Evolutionary conservation across 2,888 invertebrate species (phyloP), one percentile per base, ranked within the genome.

Genomic region (Drosophila prolongata): DNA sequence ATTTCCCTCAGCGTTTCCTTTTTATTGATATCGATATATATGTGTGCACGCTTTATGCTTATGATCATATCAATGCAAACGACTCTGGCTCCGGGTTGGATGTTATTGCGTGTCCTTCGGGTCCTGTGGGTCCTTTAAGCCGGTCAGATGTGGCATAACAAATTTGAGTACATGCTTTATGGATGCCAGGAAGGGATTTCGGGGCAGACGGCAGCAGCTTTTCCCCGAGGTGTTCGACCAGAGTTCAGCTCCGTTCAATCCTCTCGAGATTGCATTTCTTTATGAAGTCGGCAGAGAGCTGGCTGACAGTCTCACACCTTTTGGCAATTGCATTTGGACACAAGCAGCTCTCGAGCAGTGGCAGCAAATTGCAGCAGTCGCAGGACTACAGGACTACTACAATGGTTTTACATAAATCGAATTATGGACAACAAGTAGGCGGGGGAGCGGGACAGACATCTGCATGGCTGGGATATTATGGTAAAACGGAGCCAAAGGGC

Each of bases 401-500:
- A 60, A 55, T 56, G 61, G 71, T 74, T 80, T 76, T 78, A 69
- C 74, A 79, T 76, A 78, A 80, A 80, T 78, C 80, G 79, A 79
- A 80, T 80, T 80, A 79, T 76, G 60, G 79, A 44, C 46, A 10
- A 9, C 10, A n/a, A 40, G 19, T 34, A 1, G 13, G 19, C 4
- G 37, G 6, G 14, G 8, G 42, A 13, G 19, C 4, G 8, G 38
- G 13, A 49, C 9, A 54, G 42, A 40, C 37, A 62, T 42, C 54
- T 61, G 47, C 42, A 65, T 50, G 30, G 56, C 54, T 30, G 44
- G 56, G 67, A 69, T 77, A 59, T 75, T 70, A 69, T 73, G 70
- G 54, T 57, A 59, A 79, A 53, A 43, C 68, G 50, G 55, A 55
- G 65, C 59, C 47, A n/a, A 62, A 60, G 69, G 76, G 66, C 67